Percentiles rank a stretch among this genome's conserved stretches.
Conservation (phyloP, 1,140 invertebrate species). For the Thaumatotibia leucotreta region DNA sequence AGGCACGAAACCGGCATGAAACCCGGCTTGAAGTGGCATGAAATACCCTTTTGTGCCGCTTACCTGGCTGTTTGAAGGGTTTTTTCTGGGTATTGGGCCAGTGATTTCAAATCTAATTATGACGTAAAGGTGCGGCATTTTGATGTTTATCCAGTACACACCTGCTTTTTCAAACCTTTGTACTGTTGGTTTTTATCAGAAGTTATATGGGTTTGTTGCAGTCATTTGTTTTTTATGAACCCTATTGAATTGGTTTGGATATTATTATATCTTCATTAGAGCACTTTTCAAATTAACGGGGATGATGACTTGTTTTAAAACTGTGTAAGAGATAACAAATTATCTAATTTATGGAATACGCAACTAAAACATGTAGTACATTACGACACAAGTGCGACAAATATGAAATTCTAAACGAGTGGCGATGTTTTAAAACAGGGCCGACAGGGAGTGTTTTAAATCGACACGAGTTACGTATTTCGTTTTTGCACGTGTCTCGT, state of each 20-base stretch:
- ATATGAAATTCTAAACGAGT: too few species aligned
- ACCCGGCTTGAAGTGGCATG: conserved; percentile 20
- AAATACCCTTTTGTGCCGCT: conserved; percentile 26
- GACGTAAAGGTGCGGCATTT: conserved; percentile 30
- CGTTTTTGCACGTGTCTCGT: too few species aligned
- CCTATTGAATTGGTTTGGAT: neutral
- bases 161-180: neutral
- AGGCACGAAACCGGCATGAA: neutral
- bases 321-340: too few species aligned
- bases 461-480: too few species aligned
- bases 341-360: too few species aligned
- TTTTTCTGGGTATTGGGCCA: conserved; percentile 32
- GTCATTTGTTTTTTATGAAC: neutral
- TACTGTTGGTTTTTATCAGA: neutral
- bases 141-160: conserved; percentile 4
- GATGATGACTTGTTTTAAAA: neutral
- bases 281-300: neutral
- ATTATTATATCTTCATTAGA: neutral
- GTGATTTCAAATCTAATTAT: conserved; percentile 50
- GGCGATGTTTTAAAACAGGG: too few species aligned
- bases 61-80: conserved; percentile 32
- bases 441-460: too few species aligned
- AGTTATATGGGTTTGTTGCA: neutral
- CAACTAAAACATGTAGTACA: too few species aligned
- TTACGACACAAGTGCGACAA: too few species aligned